phyloP scores from a whole-genome alignment of 2,797 vertebrate genomes.

The Alcedo atthis region DNA sequence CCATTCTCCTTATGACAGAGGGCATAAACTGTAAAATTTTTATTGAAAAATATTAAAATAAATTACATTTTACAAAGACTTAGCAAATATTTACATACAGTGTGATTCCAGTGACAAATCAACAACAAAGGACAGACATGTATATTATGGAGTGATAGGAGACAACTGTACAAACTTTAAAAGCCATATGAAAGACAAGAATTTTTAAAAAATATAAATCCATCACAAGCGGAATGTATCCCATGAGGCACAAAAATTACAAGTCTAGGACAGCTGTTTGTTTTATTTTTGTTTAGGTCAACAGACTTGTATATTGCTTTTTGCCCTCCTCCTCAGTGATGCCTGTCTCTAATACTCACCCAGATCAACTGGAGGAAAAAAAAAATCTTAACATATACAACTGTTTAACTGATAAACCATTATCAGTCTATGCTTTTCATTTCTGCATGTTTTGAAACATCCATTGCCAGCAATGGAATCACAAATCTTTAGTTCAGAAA shows the following conservation, averaged over 20 bases:
- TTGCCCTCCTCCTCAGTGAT: slow-evolving; percentile 12
- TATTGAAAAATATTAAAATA: slow-evolving; percentile 86
- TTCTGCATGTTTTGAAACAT: slow-evolving; percentile 11
- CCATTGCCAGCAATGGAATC: slow-evolving; percentile 64
- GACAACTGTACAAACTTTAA: slow-evolving; percentile 43
- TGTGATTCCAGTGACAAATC: slow-evolving; percentile 73
- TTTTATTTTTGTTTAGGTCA: slow-evolving; percentile 1
- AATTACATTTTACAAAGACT: slow-evolving; percentile 80
- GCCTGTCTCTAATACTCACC: not conserved
- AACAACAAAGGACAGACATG: slow-evolving; percentile 57
- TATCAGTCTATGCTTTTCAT: not conserved
- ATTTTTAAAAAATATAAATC: slow-evolving; percentile 26
- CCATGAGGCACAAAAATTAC: slow-evolving; percentile 31
- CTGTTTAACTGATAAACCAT: slow-evolving; percentile 2
- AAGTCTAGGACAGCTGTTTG: not conserved
- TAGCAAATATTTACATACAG: slow-evolving; percentile 77
- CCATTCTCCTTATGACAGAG: not conserved
- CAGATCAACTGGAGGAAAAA: slow-evolving; percentile 43
- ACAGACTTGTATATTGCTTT: slow-evolving; percentile 54
- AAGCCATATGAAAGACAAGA: slow-evolving; percentile 17
- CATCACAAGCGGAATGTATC: slow-evolving; percentile 34
- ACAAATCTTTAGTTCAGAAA: not conserved
- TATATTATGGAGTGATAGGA: slow-evolving; percentile 48
- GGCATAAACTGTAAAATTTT: slow-evolving; percentile 60
- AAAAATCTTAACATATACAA: slow-evolving; percentile 2